Evolutionary conservation across 1,140 invertebrate genomes (phyloP).

Genomic region (Rhagoletis zephyria): DNA sequence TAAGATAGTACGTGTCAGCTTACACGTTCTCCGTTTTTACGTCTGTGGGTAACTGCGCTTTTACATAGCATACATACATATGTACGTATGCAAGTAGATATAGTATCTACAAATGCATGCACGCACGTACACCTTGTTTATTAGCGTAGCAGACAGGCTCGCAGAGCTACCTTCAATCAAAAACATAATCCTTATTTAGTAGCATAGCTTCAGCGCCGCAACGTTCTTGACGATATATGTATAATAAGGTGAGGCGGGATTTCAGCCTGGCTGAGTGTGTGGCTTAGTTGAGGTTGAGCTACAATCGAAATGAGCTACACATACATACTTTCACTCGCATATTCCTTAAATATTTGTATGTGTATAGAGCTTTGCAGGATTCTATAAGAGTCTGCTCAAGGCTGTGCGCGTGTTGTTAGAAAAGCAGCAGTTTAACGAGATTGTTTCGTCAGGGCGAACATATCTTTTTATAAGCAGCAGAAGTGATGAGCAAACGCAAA

Average conservation of each 20-base stretch:
- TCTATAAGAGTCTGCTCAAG: neutral
- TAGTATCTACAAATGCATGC: too few species aligned
- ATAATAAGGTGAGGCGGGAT: constrained; percentile 63
- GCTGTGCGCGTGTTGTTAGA: neutral
- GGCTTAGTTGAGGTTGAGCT: neutral
- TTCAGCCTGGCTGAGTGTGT: neutral
- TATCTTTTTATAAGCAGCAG: neutral
- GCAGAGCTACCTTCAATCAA: constrained; percentile 68
- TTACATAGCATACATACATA: neutral
- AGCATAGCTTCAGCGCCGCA: constrained; percentile 28
- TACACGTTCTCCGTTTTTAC: too few species aligned
- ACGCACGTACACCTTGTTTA: neutral
- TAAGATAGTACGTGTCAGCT: too few species aligned
- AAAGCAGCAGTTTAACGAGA: neutral
- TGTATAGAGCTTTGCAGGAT: neutral
- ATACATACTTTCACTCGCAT: neutral
- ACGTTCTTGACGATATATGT: constrained; percentile 56
- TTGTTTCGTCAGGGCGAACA: constrained; percentile 24
- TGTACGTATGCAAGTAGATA: too few species aligned
- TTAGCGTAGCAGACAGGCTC: constrained; percentile 53
- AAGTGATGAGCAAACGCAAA: neutral
- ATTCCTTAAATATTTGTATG: too few species aligned
- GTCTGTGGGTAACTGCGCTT: too few species aligned
- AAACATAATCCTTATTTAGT: constrained; percentile 70
- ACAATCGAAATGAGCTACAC: neutral